A percentile compares a stretch with the other conserved stretches of the same genome.
Conservation (phyloP, 2,113 vertebrate genomes). For the Equus quagga region DNA sequence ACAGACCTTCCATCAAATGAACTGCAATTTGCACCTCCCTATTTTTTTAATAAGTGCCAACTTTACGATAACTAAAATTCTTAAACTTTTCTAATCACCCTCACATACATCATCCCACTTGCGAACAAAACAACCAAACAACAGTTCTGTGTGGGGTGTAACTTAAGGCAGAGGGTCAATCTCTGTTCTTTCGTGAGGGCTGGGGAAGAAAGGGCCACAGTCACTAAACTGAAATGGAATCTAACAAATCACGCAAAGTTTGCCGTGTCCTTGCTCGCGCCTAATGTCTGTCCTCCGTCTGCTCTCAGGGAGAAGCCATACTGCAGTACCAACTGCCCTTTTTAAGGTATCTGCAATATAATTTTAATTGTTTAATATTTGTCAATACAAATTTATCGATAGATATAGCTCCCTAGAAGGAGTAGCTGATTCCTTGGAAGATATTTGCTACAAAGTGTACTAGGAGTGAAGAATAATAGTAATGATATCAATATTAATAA, state of each 20-base stretch:
- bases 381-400: neutral
- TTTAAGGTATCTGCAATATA: neutral
- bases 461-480: neutral
- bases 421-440: neutral
- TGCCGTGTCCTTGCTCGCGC: neutral
- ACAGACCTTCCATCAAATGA: neutral
- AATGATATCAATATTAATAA: neutral
- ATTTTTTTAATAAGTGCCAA: neutral
- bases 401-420: neutral
- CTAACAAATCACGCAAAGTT: neutral
- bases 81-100: neutral
- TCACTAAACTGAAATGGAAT: neutral
- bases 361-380: neutral
- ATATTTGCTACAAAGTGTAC: neutral
- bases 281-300: neutral
- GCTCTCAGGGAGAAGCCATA: neutral
- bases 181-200: neutral
- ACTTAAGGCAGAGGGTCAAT: neutral
- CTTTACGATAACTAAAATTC: neutral
- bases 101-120: neutral
- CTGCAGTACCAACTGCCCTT: neutral
- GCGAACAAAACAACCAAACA: neutral
- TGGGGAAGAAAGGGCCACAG: neutral
- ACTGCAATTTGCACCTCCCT: neutral
- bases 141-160: neutral